phyloP scores from a whole-genome alignment of 2,113 vertebrate species.

The Merops nubicus region DNA sequence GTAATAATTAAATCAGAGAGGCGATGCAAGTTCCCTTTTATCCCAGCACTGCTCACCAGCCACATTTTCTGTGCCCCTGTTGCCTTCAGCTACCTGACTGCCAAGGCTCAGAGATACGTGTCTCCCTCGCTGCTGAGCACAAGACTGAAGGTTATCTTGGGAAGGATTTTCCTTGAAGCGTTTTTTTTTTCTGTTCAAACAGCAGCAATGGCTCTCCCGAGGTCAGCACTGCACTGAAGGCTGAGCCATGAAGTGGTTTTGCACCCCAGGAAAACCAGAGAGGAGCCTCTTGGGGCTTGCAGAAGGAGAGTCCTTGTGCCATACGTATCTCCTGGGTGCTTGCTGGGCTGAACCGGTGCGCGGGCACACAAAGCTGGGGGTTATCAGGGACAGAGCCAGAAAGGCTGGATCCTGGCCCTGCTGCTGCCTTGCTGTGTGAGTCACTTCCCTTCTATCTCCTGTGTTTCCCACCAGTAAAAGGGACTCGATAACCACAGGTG shows the following conservation, averaged over 20 bases:
- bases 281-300: neutral
- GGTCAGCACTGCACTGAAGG: rapidly evolving
- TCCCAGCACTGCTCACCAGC: neutral
- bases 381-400: neutral
- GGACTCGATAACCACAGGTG: neutral
- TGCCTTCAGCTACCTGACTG: neutral
- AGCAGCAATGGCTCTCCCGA: neutral
- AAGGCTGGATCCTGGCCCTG: neutral
- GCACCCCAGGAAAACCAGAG: rapidly evolving
- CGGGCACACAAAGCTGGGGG: neutral
- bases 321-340: no score
- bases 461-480: neutral
- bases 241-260: neutral
- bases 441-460: constrained; percentile 6
- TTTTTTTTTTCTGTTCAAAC: neutral
- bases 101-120: neutral
- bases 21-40: neutral
- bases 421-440: neutral
- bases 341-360: neutral
- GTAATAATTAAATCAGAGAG: neutral
- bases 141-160: neutral
- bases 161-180: neutral
- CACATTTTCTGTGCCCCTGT: neutral
- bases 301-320: neutral
- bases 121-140: neutral